A percentile compares a stretch with the other conserved stretches of the same genome.
Conservation (phyloP, 1,140 invertebrate genomes). For the Caenorhabditis elegans region DNA sequence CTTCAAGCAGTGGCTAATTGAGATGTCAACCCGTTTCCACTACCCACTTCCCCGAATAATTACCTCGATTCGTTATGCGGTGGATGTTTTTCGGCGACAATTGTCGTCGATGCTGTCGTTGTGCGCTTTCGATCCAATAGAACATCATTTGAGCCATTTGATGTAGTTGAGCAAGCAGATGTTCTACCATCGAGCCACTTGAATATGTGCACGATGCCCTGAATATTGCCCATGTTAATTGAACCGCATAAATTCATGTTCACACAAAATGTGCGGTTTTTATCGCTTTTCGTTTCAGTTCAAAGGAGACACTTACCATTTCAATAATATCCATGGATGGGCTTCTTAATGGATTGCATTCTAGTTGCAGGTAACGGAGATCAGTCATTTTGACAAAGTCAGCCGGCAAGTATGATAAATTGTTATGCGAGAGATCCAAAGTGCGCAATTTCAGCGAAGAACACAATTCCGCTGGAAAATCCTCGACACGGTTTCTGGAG, state of each 20-base stretch:
- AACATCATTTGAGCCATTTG: neutral
- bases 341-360: neutral
- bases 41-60: neutral
- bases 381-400: constrained; percentile 26
- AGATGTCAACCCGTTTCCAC: neutral
- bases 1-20: constrained; percentile 9
- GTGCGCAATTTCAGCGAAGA: neutral
- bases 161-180: neutral
- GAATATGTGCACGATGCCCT: constrained; percentile 27
- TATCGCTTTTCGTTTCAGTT: neutral
- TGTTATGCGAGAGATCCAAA: neutral
- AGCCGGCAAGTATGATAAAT: constrained; percentile 12
- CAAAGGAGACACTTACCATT: neutral
- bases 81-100: constrained; percentile 21
- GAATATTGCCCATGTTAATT: neutral
- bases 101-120: neutral
- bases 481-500: neutral
- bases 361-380: constrained; percentile 17
- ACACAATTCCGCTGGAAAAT: neutral
- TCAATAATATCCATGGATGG: neutral
- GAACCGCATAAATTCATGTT: neutral
- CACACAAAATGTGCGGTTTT: neutral
- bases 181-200: constrained; percentile 20
- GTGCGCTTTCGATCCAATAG: neutral
- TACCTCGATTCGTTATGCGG: constrained; percentile 21